Evolutionary conservation across 2,113 vertebrate species (phyloP), one percentile per base, ranked within the genome.

Genomic region (Myxocyprinus asiaticus): DNA sequence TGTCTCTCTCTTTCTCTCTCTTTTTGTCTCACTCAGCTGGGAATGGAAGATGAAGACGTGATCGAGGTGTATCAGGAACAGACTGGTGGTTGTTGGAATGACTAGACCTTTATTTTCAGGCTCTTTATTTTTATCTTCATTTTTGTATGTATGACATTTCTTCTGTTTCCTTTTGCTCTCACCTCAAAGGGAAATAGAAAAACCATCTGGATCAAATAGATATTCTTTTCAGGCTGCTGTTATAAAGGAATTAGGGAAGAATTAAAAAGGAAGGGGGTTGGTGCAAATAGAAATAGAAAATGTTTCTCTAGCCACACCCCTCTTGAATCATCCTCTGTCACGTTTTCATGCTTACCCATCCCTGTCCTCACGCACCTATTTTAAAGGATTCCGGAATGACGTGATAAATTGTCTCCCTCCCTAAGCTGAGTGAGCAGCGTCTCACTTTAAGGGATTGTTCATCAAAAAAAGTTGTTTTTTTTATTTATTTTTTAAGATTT

Each of bases 11-110:
- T 71, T 22, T 71, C 14, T 44, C 4, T 64, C 2, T 76, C 5
- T 66, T 7, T 66, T 0, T 76, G 43, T 56, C 55, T 7, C 47
- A 48, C 47, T 7, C 90, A 99, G 98, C 93, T 99, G 89, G 98
- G 98, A 81, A 99, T 99, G 98, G 98, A 99, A 89, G 98, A 99
- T 76, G 98, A 99, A 91, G 97, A 99, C 79, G 98, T 99, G 93
- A 99, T 99, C 87, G 98, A 99, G 93, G 97, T 99, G 92, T 99
- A 99, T 96, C 98, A 99, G 95, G 98, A 99, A 98, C 98, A 99
- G 95, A 99, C 97, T 0, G 97, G 98, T 48, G 98, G 97, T 90
- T 94, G 95, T 92, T 95, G 94, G 92, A 90, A 91, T 0, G 82
- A 91, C 88, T 94, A 92, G 92, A 87, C 77, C 48, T 79, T 84